phyloP scores from a whole-genome alignment of 2,113 vertebrate genomes.

The Cephalopterus ornatus region DNA sequence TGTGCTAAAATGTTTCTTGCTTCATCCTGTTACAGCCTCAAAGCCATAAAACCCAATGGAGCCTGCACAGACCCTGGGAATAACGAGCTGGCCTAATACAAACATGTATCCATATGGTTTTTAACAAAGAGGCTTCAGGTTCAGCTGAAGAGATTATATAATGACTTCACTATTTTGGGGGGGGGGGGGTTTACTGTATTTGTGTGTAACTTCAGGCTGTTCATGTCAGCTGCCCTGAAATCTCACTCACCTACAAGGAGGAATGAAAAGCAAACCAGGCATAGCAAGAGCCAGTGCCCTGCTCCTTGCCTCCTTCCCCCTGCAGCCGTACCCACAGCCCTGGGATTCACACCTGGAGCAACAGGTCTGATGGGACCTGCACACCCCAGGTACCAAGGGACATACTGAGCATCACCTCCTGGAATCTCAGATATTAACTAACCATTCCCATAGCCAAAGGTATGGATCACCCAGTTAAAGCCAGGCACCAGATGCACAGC shows the following conservation, averaged over 20 bases:
- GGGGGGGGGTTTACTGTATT: too few species aligned
- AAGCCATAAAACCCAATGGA: slow-evolving; percentile 22
- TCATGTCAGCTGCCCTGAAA: neutral
- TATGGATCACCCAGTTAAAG: accelerated
- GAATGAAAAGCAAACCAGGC: neutral
- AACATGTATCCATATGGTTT: neutral
- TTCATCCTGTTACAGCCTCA: neutral
- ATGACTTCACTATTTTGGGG: neutral
- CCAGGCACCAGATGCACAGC: neutral
- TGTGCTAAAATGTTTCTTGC: neutral
- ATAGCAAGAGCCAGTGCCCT: neutral
- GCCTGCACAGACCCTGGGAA: neutral
- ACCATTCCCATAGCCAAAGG: accelerated
- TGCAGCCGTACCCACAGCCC: neutral
- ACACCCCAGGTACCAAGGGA: neutral
- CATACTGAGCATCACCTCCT: accelerated
- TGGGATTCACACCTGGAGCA: neutral
- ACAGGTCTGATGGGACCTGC: accelerated
- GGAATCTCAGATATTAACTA: accelerated
- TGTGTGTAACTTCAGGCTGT: neutral
- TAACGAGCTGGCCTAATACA: neutral
- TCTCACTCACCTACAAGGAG: neutral
- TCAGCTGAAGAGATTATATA: neutral
- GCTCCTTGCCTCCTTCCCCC: neutral
- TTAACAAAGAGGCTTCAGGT: neutral